Evolutionary conservation across 2,797 vertebrate genomes (phyloP), one percentile per base, ranked within the genome.

Genomic region (Taeniopygia guttata): DNA sequence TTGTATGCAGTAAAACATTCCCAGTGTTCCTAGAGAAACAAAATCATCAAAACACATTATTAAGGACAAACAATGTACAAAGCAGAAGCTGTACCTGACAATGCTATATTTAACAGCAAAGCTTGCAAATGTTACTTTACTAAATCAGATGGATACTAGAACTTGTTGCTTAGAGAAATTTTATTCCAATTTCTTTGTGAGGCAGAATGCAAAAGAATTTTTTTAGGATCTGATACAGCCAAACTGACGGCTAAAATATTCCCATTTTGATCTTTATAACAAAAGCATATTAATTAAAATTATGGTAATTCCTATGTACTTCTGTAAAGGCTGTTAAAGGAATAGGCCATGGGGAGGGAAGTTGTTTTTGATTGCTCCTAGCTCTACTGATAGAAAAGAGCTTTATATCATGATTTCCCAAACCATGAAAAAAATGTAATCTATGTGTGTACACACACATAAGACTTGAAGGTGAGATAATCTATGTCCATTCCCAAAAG

Each of bases 221-320:
- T 95, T 93, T 89, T 78, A 87, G 59, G 38, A 26, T 95, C 63
- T 87, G 62, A 54, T 95, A 91, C 85, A 92, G 59, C 56, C 60
- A 96, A 80, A 70, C 56, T 96, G 89, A 92, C 93, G 64, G 89
- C 34, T 54, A 85, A 88, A 96, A 38, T 80, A 94, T 91, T 96
- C 76, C 62, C 72, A 92, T 96, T 96, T 95, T 96, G 93, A 97
- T 96, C 85, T 85, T 64, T 84, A 93, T 91, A 95, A 97, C 74
- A 97, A 96, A 93, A 86, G 64, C 42, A 86, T 84, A 75, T 90
- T 96, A 94, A 95, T 93, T 94, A 94, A 84, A 96, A 97, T 82
- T 75, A 81, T 79, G 85, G 63, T 94, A 80, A 81, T 94, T 96
- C 43, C 36, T 84, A 69, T 13, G 58, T 76, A 64, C 26, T 93